These are phyloP conservation scores for Zosterops pallidus DNA, from an alignment of 2,113 vertebrate species.

Conservation along the genomic window DNA sequence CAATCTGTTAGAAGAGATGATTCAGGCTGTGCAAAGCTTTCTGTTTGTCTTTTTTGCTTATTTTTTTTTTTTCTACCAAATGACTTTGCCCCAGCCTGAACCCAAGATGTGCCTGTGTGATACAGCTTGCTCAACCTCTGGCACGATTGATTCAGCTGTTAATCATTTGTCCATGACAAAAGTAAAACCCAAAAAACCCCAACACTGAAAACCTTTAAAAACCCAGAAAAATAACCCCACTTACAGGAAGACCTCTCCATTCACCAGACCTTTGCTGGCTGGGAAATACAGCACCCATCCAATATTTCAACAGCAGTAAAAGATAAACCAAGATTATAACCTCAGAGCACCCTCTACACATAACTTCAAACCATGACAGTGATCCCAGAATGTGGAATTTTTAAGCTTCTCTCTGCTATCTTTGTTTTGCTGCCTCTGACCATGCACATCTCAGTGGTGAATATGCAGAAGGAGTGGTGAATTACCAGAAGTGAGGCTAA, in stretches of 20 bases:
- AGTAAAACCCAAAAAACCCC: not conserved
- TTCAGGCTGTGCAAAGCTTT: not conserved
- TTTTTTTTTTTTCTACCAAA: not conserved
- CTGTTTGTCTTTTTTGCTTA: not conserved
- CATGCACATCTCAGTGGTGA: accelerated
- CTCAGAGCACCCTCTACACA: not conserved
- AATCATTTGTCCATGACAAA: conserved; percentile 66
- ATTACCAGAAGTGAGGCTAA: not conserved
- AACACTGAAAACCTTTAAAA: too few species aligned
- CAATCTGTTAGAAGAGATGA: not conserved
- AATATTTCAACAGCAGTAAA: not conserved
- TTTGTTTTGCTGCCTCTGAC: not conserved
- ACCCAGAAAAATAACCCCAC: not conserved
- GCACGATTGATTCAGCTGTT: conserved; percentile 61
- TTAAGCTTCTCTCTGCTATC: not conserved
- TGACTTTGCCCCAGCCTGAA: not conserved
- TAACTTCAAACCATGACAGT: not conserved
- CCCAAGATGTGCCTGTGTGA: not conserved
- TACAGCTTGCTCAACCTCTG: conserved; percentile 58
- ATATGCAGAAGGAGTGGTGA: not conserved
- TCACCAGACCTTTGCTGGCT: accelerated
- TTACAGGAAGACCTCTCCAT: not conserved
- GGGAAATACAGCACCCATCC: not conserved
- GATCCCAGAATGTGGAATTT: not conserved
- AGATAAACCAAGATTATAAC: not conserved